Percentiles rank a stretch among this genome's conserved stretches.
These are phyloP conservation scores for Acanthosepion esculentum DNA, from an alignment of 2,888 invertebrate species.

Conservation along the genomic window DNA sequence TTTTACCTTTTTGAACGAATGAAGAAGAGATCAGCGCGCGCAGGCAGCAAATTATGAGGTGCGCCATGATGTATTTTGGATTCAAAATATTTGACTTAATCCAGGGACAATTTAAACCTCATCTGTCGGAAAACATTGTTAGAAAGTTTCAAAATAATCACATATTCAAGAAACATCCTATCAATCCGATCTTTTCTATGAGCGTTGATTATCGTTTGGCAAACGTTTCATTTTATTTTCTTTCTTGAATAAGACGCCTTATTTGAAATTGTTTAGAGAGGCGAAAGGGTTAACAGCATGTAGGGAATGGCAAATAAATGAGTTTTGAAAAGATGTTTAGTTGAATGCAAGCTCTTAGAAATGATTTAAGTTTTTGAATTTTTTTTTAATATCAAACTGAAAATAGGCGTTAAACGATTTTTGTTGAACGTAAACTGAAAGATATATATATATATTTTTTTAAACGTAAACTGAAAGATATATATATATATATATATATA, in stretches of 20 bases:
- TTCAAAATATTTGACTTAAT: too few relatives aligned
- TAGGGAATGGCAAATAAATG: not conserved
- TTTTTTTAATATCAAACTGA: not conserved
- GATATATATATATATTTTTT: not conserved
- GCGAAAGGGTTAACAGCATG: not conserved
- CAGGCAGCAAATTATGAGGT: not conserved
- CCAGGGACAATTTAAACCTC: too few relatives aligned
- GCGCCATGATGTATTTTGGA: not conserved
- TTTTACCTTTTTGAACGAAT: too few relatives aligned
- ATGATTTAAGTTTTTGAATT: not conserved
- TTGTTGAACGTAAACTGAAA: not conserved
- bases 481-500: constrained; percentile 33
- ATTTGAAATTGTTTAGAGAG: not conserved
- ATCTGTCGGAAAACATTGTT: too few relatives aligned
- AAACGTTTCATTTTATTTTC: not conserved
- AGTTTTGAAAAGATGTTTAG: not conserved
- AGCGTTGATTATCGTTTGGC: not conserved
- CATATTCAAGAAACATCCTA: too few relatives aligned
- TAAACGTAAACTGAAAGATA: too few relatives aligned
- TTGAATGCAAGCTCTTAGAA: not conserved
- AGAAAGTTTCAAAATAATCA: too few relatives aligned
- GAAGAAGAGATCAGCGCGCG: too few relatives aligned
- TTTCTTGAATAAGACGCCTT: not conserved
- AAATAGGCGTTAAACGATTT: not conserved
- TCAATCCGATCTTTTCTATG: not conserved